Conservation (phyloP, 2,797 vertebrate genomes). For the Nannoperca obscura region DNA sequence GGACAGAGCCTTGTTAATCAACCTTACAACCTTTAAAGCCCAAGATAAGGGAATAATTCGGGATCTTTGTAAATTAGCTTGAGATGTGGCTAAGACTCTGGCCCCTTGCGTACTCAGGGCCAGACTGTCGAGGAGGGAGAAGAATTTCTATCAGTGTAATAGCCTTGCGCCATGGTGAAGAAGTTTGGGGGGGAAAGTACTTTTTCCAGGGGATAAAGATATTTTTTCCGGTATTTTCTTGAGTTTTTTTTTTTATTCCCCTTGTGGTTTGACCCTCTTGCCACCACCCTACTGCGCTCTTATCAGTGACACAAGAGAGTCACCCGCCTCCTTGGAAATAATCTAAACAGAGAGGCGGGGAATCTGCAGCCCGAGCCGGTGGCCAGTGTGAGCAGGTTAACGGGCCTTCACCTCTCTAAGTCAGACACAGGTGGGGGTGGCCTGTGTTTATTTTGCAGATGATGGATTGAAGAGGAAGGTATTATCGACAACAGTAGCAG, state of each 20-base stretch:
- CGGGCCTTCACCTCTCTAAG: slow-evolving; percentile 72
- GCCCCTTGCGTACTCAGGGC: slow-evolving; percentile 72
- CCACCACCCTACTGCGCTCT: slow-evolving; percentile 77
- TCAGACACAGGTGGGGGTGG: slow-evolving; percentile 72
- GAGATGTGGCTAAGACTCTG: slow-evolving; percentile 84
- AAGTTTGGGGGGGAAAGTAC: slow-evolving; percentile 78
- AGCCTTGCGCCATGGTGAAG: slow-evolving; percentile 78
- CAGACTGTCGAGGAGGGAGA: slow-evolving; percentile 71
- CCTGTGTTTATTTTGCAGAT: slow-evolving; percentile 79
- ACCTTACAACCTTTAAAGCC: slow-evolving; percentile 90
- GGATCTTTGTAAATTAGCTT: slow-evolving; percentile 90
- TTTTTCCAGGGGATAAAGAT: slow-evolving; percentile 70
- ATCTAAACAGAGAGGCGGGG: slow-evolving; percentile 77
- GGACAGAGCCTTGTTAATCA: slow-evolving; percentile 87
- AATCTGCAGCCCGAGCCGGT: slow-evolving; percentile 57
- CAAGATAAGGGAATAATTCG: slow-evolving; percentile 87
- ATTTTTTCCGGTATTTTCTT: slow-evolving; percentile 66
- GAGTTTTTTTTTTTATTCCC: slow-evolving; percentile 69
- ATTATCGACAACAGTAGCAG: slow-evolving; percentile 61
- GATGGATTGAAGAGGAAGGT: slow-evolving; percentile 70
- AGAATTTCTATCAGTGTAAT: slow-evolving; percentile 86
- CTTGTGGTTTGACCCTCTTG: slow-evolving; percentile 82
- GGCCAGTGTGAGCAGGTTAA: slow-evolving; percentile 78
- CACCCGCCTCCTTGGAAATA: slow-evolving; percentile 77
- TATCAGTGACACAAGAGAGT: slow-evolving; percentile 83